Percentiles rank a stretch among this genome's conserved stretches.
These are phyloP conservation scores for Nematopogon swammerdamellus DNA, from an alignment of 2,888 invertebrate genomes.

Conservation along the genomic window DNA sequence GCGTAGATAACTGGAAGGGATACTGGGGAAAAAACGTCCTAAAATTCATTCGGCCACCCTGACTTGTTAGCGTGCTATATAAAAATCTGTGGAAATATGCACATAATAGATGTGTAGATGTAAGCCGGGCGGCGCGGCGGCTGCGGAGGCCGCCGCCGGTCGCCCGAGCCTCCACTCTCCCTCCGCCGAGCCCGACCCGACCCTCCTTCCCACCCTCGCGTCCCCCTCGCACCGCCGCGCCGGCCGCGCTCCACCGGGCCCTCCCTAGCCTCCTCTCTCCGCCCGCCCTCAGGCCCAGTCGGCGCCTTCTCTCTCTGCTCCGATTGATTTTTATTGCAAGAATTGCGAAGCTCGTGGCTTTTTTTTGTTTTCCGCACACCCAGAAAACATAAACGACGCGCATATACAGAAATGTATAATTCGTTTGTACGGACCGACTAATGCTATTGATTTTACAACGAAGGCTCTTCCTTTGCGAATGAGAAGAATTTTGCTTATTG, in stretches of 20 bases:
- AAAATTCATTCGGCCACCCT: background rate
- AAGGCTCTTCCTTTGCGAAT: conserved; percentile 18
- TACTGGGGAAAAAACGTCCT: background rate
- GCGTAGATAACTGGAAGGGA: background rate
- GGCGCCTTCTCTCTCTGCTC: conserved; percentile 53
- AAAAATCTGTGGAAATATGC: background rate
- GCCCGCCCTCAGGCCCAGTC: conserved; percentile 22
- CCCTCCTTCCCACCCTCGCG: background rate
- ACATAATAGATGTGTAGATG: background rate
- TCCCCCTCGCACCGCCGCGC: conserved; percentile 12
- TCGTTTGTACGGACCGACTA: conserved; percentile 54
- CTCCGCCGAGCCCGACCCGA: background rate
- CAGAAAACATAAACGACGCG: conserved; percentile 24
- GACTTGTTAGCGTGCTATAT: background rate
- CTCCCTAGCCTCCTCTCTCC: background rate
- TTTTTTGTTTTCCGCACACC: conserved; percentile 49
- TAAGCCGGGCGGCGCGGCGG: conserved; percentile 23
- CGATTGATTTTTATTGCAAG: conserved; percentile 60
- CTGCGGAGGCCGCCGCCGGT: conserved; percentile 24
- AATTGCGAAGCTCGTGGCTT: conserved; percentile 42
- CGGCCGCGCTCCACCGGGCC: conserved; percentile 22
- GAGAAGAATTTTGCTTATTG: too few species aligned
- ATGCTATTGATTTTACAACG: conserved; percentile 56
- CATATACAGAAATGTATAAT: conserved; percentile 49
- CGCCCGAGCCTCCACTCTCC: background rate